Percentiles rank a stretch among this genome's conserved stretches.
These are phyloP conservation scores for Drosophila yooni DNA, from an alignment of 2,888 invertebrate genomes.

Conservation along the genomic window DNA sequence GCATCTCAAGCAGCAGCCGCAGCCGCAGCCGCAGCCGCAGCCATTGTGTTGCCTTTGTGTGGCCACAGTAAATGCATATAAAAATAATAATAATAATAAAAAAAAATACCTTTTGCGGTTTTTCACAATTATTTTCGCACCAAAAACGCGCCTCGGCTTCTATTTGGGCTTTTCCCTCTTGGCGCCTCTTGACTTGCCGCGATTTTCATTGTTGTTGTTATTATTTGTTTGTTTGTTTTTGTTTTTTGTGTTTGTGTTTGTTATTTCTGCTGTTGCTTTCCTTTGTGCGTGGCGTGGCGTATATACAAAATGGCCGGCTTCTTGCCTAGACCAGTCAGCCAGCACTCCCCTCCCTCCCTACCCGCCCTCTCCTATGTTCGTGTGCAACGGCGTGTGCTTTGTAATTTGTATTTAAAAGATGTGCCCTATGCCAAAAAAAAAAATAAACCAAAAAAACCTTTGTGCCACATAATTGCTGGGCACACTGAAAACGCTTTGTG, in stretches of 20 bases:
- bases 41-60: conserved; percentile 68
- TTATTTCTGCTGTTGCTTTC: conserved; percentile 59
- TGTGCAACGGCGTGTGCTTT: conserved; percentile 63
- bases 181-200: conserved; percentile 42
- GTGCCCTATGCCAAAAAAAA: conserved; percentile 45
- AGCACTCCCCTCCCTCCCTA: background rate
- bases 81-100: background rate
- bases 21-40: background rate
- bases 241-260: conserved; percentile 19
- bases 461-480: conserved; percentile 71
- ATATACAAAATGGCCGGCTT: conserved; percentile 75
- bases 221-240: conserved; percentile 26
- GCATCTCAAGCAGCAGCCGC: conserved; percentile 6
- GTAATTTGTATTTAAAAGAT: conserved; percentile 78
- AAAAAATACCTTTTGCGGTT: conserved; percentile 60
- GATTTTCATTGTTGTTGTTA: conserved; percentile 37
- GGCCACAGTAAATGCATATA: conserved; percentile 17
- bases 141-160: conserved; percentile 62
- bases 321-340: conserved; percentile 40
- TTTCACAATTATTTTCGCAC: conserved; percentile 79
- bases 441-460: conserved; percentile 63
- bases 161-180: conserved; percentile 61
- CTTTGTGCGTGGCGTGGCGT: conserved; percentile 60
- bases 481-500: conserved; percentile 27
- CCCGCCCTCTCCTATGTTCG: conserved; percentile 3